Base-by-base conservation (phyloP, 2,113 vertebrate species). In the Reinhardtius hippoglossoides region DNA sequence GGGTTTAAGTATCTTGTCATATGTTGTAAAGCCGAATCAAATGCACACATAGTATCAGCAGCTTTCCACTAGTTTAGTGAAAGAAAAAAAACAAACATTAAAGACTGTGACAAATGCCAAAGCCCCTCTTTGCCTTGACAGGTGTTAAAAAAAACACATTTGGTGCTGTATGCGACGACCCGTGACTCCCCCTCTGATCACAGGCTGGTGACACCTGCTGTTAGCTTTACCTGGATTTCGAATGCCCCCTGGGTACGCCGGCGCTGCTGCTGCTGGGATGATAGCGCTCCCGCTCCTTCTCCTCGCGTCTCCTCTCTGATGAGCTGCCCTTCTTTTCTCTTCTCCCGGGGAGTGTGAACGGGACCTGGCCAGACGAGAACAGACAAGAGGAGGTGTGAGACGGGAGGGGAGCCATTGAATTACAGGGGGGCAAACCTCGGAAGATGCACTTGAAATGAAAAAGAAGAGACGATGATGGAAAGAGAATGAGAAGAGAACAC, bases 281-380 rank as follows among this genome's bases (percentile, higher is more conserved):
- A 77, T 97, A 93, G 3, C 94, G 93, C 1, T 93, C 93, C 26
- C 88, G 65, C 37, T 94, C 92, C 27, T 88, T 84, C 0, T 94
- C 97, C 0, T 97, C 97, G 14, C 94, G 88, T 68, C 95, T 94
- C 76, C 94, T 92, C 44, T 98, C 96, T 0, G 96, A 92, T 0
- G 94, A 96, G 74, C 93, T 92, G 6, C 90, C 91, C 77, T 93
- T 93, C 67, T 96, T 94, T 78, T 96, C 94, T 78, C 95, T 95
- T 81, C 96, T 94, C 74, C 90, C 0, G 96, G 97, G 1, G 98
- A 98, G 87, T 94, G 94, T 1, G 98, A 99, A 0, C 96, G 95
- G 0, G 96, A 97, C 88, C 97, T 97, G 86, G 62, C 23, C 54
- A 86, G 57, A 79, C 56, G 27, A 57, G 42, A 62, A 20, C 23